Conservation (phyloP, 2,113 vertebrate species). For the Hippocampus mohnikei region DNA sequence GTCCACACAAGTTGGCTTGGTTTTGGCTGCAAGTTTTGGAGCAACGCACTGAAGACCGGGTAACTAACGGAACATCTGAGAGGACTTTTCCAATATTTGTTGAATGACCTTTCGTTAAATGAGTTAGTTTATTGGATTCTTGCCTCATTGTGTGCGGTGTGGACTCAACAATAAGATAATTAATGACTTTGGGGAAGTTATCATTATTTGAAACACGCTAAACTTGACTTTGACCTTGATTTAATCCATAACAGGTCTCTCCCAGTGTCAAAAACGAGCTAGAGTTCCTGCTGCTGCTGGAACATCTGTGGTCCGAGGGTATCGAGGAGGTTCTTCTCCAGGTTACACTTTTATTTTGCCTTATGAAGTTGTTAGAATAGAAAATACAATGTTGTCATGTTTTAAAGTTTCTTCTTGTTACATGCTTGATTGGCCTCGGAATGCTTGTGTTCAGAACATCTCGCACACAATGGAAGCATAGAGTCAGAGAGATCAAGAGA, state of each 20-base stretch:
- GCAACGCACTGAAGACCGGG: conserved; percentile 79
- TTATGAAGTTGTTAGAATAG: no score
- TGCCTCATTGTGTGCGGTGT: background rate
- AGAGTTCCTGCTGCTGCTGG: conserved; percentile 86
- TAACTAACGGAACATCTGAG: conserved; percentile 43
- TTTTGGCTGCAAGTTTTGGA: conserved; percentile 89
- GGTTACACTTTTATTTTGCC: conserved; percentile 50
- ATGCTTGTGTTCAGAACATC: no score
- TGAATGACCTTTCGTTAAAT: background rate
- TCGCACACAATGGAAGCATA: no score
- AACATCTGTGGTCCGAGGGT: conserved; percentile 77
- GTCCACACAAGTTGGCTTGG: conserved; percentile 85
- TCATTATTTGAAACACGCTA: no score
- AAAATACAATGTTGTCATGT: no score
- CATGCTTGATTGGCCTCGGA: no score
- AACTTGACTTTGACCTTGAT: background rate
- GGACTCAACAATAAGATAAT: no score
- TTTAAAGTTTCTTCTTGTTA: no score
- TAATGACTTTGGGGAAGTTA: no score
- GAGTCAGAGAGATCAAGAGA: no score
- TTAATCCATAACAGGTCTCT: conserved; percentile 54
- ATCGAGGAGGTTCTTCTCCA: conserved; percentile 75
- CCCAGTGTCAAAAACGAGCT: conserved; percentile 72
- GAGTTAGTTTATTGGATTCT: background rate
- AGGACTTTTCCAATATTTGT: background rate